phyloP scores from a whole-genome alignment of 2,797 vertebrate genomes.

The Pseudomugil gertrudae region DNA sequence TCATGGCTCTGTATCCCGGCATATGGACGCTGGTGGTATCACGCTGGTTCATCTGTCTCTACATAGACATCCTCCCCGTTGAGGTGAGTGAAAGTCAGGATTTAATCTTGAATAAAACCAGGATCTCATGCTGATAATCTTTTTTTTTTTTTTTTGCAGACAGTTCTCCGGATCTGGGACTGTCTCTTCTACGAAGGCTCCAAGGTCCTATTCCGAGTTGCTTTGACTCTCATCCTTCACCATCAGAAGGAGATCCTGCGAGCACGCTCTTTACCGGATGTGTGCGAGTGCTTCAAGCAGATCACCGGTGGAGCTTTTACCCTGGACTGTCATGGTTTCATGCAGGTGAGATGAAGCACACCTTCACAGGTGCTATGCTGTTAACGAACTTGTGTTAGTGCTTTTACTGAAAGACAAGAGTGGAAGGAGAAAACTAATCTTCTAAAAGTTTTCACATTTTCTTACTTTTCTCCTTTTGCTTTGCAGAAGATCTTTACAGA shows the following conservation, averaged over 20 bases:
- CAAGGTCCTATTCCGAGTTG: conserved; percentile 94
- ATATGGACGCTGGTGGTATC: conserved; percentile 94
- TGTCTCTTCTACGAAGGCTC: conserved; percentile 96
- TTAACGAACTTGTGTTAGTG: not conserved
- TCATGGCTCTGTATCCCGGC: conserved; percentile 88
- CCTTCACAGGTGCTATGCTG: not conserved
- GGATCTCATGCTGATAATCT: not conserved
- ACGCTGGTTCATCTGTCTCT: conserved; percentile 97
- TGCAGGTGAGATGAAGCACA: conserved; percentile 84
- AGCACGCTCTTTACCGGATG: conserved; percentile 85
- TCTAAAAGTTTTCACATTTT: not conserved
- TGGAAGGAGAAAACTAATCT: not conserved
- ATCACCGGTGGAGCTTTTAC: conserved; percentile 89
- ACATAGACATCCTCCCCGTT: conserved; percentile 92
- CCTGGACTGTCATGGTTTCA: conserved; percentile 91
- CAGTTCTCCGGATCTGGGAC: conserved; percentile 95
- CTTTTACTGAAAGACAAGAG: not conserved
- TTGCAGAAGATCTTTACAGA: conserved; percentile 90
- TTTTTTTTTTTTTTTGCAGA: conserved; percentile 74
- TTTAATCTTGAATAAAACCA: not conserved
- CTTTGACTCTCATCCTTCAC: conserved; percentile 90
- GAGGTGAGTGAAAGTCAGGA: conserved; percentile 81
- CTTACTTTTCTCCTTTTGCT: not conserved
- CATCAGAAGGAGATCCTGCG: conserved; percentile 89
- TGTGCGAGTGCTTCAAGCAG: conserved; percentile 91